phyloP scores from a whole-genome alignment of 2,113 vertebrate genomes.

The Rallus limicola region DNA sequence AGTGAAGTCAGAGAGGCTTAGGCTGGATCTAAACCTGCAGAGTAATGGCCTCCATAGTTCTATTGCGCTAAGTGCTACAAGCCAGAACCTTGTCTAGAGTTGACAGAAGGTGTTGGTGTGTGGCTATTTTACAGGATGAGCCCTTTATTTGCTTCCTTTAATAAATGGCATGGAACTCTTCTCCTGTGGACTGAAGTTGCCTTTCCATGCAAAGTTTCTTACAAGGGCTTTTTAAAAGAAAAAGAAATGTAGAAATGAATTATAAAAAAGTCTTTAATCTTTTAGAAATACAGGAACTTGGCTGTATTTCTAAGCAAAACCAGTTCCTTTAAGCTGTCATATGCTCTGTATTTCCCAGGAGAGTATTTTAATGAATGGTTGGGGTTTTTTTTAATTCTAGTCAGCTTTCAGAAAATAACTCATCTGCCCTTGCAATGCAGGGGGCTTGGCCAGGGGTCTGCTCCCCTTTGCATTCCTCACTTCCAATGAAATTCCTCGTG shows the following conservation, averaged over 20 bases:
- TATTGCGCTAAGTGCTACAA: not conserved
- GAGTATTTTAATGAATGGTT: conserved; percentile 41
- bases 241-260: conserved; percentile 1
- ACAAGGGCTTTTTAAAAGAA: not conserved
- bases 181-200: not conserved
- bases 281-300: conserved; percentile 31
- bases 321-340: conserved; percentile 29
- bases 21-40: not conserved
- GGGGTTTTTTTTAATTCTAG: not conserved
- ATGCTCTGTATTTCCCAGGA: conserved; percentile 3
- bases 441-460: not conserved
- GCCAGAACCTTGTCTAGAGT: not conserved
- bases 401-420: not conserved
- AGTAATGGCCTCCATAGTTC: not conserved
- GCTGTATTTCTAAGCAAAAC: conserved; percentile 57
- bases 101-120: not conserved
- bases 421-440: not conserved
- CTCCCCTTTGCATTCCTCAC: not conserved
- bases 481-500: not conserved
- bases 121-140: not conserved
- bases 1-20: not conserved
- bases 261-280: conserved; percentile 41
- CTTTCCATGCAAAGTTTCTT: conserved; percentile 31
- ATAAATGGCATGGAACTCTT: not conserved
- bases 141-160: conserved; percentile 40